A percentile compares a stretch with the other conserved stretches of the same genome.
These are phyloP conservation scores for Ceyx erithaca DNA, from an alignment of 2,797 vertebrate species.

Conservation along the genomic window DNA sequence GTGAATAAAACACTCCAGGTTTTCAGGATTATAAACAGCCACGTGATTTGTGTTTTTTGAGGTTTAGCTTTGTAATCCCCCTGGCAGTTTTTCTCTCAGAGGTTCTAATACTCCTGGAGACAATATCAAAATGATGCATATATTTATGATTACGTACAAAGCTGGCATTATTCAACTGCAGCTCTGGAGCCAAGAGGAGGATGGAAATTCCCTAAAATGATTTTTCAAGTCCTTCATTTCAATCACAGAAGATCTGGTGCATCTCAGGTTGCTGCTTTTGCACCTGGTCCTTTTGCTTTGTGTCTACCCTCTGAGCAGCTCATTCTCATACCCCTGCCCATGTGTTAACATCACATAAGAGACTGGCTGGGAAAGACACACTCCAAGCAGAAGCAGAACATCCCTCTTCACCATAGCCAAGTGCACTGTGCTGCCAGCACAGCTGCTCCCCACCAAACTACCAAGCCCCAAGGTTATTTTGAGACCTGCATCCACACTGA, in stretches of 20 bases:
- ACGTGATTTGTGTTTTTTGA: background rate
- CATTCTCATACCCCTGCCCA: background rate
- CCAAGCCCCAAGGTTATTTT: background rate
- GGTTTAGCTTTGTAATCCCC: background rate
- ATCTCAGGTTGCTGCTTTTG: background rate
- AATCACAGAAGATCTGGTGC: background rate
- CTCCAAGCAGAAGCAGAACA: slow-evolving; percentile 20
- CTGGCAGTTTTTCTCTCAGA: slow-evolving; percentile 5
- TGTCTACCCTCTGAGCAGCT: background rate
- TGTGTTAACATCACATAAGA: background rate
- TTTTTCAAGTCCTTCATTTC: background rate
- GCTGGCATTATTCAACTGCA: background rate
- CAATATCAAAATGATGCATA: background rate
- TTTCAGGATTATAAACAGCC: slow-evolving; percentile 8
- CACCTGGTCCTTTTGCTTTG: background rate
- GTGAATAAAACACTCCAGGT: background rate
- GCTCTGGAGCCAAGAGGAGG: background rate
- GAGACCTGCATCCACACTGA: background rate
- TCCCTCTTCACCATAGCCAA: background rate
- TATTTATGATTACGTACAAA: background rate
- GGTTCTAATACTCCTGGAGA: slow-evolving; percentile 7
- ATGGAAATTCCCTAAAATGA: background rate
- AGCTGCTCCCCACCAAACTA: slow-evolving; percentile 26
- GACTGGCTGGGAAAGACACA: background rate
- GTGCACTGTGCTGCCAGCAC: background rate